Percentiles rank a stretch among this genome's conserved stretches.
phyloP scores from a whole-genome alignment of 2,888 invertebrate species.

The Apodemia hepburni region DNA sequence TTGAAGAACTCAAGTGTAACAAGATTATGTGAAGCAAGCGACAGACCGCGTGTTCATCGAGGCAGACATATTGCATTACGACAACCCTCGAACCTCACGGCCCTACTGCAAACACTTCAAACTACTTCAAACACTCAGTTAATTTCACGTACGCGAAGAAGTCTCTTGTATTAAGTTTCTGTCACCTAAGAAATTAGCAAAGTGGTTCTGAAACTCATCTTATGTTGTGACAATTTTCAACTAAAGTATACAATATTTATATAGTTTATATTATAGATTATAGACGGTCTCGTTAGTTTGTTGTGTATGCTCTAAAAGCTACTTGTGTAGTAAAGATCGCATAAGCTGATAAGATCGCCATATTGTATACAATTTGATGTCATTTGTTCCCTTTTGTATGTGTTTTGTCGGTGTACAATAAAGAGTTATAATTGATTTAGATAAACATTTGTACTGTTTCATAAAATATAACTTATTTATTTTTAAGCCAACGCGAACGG shows the following conservation, averaged over 20 bases:
- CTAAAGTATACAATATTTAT: slow-evolving; percentile 1
- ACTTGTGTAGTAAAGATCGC: too few relatives aligned
- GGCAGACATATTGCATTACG: slow-evolving; percentile 35
- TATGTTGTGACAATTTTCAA: slow-evolving; percentile 28
- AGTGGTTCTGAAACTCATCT: slow-evolving; percentile 41
- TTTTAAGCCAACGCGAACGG: too few relatives aligned
- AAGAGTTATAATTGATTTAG: too few relatives aligned
- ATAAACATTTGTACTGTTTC: too few relatives aligned
- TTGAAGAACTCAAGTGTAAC: slow-evolving; percentile 25
- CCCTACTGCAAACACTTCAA: slow-evolving; percentile 30
- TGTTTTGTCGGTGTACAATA: too few relatives aligned
- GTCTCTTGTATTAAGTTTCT: slow-evolving; percentile 9
- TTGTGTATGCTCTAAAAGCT: too few relatives aligned
- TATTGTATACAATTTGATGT: too few relatives aligned
- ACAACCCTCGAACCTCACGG: slow-evolving; percentile 25
- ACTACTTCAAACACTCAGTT: slow-evolving; percentile 31
- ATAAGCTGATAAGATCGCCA: too few relatives aligned
- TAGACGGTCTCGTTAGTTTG: too few relatives aligned
- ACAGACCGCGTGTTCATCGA: slow-evolving; percentile 33
- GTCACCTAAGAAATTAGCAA: slow-evolving; percentile 40
- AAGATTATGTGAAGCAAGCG: slow-evolving; percentile 31
- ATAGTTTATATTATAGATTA: too few relatives aligned
- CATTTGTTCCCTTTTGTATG: too few relatives aligned
- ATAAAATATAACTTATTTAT: too few relatives aligned
- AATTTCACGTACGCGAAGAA: slow-evolving; percentile 26